Evolutionary conservation across 2,113 vertebrate genomes (phyloP).

Genomic region (Struthidea cinerea): DNA sequence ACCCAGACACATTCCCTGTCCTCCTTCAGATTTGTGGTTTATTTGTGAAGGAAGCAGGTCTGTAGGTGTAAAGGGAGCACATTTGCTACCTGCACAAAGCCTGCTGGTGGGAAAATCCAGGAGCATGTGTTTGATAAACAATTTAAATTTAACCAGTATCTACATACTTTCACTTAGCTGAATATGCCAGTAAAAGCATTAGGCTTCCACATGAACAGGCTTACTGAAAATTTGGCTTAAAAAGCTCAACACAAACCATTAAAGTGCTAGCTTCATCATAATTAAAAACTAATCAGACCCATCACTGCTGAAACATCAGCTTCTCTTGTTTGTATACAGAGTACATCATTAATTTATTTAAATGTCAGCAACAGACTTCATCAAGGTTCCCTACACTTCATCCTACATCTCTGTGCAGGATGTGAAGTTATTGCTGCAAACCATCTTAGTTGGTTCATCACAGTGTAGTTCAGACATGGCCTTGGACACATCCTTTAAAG

Average conservation of each 20-base stretch:
- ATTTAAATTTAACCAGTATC: background rate
- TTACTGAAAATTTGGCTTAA: background rate
- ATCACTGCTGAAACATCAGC: constrained; percentile 8
- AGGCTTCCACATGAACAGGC: background rate
- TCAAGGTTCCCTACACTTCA: background rate
- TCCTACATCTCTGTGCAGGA: background rate
- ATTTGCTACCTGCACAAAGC: background rate
- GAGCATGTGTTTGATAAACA: background rate
- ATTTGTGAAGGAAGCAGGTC: background rate
- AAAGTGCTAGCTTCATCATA: background rate
- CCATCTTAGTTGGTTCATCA: background rate
- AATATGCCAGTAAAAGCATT: background rate
- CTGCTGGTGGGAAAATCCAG: background rate
- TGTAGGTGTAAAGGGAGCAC: background rate
- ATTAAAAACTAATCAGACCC: constrained; percentile 53
- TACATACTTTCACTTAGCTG: background rate
- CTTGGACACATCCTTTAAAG: background rate
- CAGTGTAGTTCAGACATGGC: background rate
- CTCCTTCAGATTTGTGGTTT: background rate
- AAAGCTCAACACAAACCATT: background rate
- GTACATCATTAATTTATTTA: constrained; percentile 21
- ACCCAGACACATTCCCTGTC: background rate
- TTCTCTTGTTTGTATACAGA: constrained; percentile 50
- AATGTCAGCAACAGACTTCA: constrained; percentile 36
- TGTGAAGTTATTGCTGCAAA: background rate